Base-by-base conservation (phyloP, 1,140 invertebrate genomes). In the Mercenaria mercenaria region DNA sequence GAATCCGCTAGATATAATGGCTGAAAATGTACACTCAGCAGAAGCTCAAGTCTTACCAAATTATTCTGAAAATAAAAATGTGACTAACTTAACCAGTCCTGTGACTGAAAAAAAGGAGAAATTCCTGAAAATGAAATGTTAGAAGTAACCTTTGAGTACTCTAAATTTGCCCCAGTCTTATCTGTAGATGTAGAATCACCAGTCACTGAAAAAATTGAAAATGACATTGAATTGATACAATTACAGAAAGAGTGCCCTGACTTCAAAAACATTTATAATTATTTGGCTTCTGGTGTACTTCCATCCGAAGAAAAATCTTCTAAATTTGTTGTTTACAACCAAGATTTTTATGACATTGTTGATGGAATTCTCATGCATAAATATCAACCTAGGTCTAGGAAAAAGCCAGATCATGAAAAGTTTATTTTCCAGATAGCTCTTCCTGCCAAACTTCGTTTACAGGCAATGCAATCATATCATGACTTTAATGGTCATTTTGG, bases 321-420 rank as follows among this genome's bases (percentile, higher is more conserved):
- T 26, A 41, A 69, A 4, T 18, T 26, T 20, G 61, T 91, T 29
- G 52, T 89, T 11, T 43, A 56, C 47, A 80, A 91, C 29, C 72
- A 52, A 0, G 39, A 87, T 50, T 52, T 88, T 50, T 92, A 90
- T 52, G 83, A 83, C 43, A 26, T 92, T n/a, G 26, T 72, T 47
- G 76, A 93, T 88, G 87, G 88, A 20, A 72, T 91, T 0, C 41
- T 93, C 8, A 80, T 90, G 47, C 88, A 92, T 52, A 61, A 50
- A 18, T 91, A 89, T 37, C 91, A 91, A 32, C 41, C 76, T 18
- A 50, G 89, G 69, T 77, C 69, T 32, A 89, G 76, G 26, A 77
- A 81, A 64, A 29, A 89, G 64, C 26, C 26, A 83, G 59, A 41
- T 67, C 26, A 89, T 72, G 29, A 61, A 82, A 67, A 23, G 83